Percentiles rank a stretch among this genome's conserved stretches.
These are phyloP conservation scores for Bufo bufo DNA, from an alignment of 2,113 vertebrate species.

Conservation along the genomic window DNA sequence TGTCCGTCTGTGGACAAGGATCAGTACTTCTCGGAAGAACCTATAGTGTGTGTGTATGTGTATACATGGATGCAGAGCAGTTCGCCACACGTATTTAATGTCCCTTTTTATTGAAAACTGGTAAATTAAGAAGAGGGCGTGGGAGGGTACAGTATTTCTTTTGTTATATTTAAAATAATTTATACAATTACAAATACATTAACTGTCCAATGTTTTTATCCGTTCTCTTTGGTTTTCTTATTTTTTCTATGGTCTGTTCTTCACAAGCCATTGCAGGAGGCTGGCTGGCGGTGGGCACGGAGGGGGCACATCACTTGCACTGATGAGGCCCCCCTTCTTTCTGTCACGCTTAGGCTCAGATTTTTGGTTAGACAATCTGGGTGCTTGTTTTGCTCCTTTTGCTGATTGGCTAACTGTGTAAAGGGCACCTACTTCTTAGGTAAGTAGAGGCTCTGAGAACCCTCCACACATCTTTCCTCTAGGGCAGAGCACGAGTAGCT, in stretches of 20 bases:
- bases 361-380: neutral
- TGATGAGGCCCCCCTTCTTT: neutral
- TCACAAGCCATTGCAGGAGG: neutral
- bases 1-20: neutral
- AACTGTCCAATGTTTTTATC: conserved; percentile 49
- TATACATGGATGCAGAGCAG: conserved; percentile 32
- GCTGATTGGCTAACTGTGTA: neutral
- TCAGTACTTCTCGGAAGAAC: neutral
- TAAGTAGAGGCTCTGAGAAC: neutral
- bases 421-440: neutral
- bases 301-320: neutral
- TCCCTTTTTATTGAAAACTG: conserved; percentile 9
- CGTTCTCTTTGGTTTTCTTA: conserved; percentile 12
- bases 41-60: conserved; percentile 46
- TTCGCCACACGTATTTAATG: conserved; percentile 35
- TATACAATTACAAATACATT: conserved; percentile 53
- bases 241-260: neutral
- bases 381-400: neutral
- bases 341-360: neutral
- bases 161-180: conserved; percentile 53
- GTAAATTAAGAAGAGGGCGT: neutral
- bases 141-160: conserved; percentile 51
- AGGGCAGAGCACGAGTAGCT: neutral
- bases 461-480: neutral
- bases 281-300: neutral